Evolutionary conservation across 2,797 vertebrate genomes (phyloP).

Genomic region (Hemitrygon akajei): DNA sequence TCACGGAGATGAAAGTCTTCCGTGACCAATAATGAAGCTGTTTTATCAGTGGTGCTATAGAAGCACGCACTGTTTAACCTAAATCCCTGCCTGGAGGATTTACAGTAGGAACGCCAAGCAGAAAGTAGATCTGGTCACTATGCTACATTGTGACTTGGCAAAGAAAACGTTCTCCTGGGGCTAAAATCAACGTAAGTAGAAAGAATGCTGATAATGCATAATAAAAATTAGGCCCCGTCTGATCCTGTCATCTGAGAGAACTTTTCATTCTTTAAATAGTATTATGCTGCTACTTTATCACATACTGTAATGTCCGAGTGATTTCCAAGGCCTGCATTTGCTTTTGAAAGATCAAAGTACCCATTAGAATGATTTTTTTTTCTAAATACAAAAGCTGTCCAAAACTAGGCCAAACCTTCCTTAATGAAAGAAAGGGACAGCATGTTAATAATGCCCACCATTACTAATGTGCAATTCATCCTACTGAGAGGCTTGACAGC

Average conservation of each 20-base stretch:
- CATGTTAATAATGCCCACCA: background rate
- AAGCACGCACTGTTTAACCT: background rate
- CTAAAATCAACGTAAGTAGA: background rate
- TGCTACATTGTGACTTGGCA: background rate
- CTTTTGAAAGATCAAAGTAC: constrained; percentile 9
- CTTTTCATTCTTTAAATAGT: background rate
- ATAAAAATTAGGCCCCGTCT: background rate
- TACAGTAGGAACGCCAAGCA: background rate
- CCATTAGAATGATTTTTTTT: background rate
- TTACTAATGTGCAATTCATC: background rate
- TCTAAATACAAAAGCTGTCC: background rate
- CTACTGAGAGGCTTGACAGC: background rate
- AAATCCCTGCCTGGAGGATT: constrained; percentile 22
- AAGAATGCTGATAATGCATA: background rate
- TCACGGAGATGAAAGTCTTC: background rate
- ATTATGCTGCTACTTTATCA: background rate
- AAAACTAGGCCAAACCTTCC: background rate
- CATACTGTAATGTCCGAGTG: background rate
- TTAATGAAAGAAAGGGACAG: background rate
- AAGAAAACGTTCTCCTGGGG: background rate
- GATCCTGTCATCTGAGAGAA: background rate
- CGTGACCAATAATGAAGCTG: background rate
- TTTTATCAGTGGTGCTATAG: background rate
- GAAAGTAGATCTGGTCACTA: background rate
- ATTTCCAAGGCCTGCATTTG: background rate